Evolutionary conservation across 2,888 invertebrate species (phyloP).

Genomic region (Oligia latruncula): DNA sequence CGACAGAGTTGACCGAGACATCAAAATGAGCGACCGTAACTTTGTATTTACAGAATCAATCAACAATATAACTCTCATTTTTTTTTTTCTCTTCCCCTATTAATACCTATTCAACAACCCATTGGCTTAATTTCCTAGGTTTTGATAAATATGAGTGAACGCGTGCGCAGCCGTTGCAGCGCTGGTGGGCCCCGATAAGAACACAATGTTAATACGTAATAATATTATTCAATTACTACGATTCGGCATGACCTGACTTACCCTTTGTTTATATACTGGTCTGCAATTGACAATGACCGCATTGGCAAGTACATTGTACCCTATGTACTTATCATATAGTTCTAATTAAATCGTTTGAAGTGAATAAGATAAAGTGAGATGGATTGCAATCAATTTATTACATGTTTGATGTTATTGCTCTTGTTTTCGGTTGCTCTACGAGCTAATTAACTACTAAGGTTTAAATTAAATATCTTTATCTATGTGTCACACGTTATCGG

Average conservation of each 20-base stretch:
- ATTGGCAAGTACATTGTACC: constrained; percentile 49
- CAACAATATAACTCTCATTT: neutral
- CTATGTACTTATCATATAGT: constrained; percentile 34
- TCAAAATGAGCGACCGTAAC: neutral
- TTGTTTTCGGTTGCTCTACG: constrained; percentile 44
- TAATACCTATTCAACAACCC: neutral
- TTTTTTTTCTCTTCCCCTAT: neutral
- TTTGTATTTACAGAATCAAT: neutral
- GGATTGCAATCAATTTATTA: constrained; percentile 54
- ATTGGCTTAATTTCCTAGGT: neutral
- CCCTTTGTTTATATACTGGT: constrained; percentile 47
- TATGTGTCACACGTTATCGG: constrained; percentile 38
- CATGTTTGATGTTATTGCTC: constrained; percentile 47
- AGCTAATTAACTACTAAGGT: constrained; percentile 43
- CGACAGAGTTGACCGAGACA: neutral
- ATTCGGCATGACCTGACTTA: constrained; percentile 52
- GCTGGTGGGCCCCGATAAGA: constrained; percentile 46
- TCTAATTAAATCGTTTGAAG: constrained; percentile 60
- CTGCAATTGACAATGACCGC: constrained; percentile 57
- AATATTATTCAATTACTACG: constrained; percentile 57
- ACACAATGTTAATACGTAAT: constrained; percentile 60
- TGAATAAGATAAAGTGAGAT: constrained; percentile 57
- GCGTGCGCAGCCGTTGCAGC: constrained; percentile 21
- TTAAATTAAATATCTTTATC: constrained; percentile 32
- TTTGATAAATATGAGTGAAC: constrained; percentile 1